Evolutionary conservation across 2,797 vertebrate species (phyloP), one percentile per base, ranked within the genome.

Genomic region (Gymnoscopelus braueri): DNA sequence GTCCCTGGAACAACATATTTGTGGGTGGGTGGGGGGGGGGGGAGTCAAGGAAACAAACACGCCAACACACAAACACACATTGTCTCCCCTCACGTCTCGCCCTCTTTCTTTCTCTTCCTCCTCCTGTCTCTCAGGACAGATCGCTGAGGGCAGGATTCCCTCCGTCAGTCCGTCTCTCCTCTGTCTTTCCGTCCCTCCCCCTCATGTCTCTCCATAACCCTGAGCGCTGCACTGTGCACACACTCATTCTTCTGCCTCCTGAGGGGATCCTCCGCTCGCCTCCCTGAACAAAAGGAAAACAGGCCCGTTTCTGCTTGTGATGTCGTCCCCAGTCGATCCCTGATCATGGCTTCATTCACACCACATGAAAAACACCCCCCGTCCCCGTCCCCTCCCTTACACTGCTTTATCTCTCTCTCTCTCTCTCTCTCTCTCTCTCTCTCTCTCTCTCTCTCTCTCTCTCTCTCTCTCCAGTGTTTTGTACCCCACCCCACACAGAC

Each of bases 241-340:
- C 52, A 13, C 3, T 50, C 64, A 44, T 15, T 48, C 14, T 47
- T n/a, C 35, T 53, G 23, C 63, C 52, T 72, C 79, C 67, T 32
- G 15, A 72, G 83, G 77, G 69, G 73, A 12, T 5, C 5, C 63
- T 35, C 39, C 4, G 11, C 26, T 62, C 56, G 60, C 57, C 65
- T 73, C 55, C 23, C 0, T 11, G 60, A 79, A 83, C 76, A 86
- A 82, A 44, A 82, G 63, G 65, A 53, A 73, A 52, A 63, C 52
- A 15, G 47, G 68, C 63, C 56, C 51, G 58, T 74, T 69, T 81
- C 67, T 75, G 60, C 53, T 70, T 77, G 77, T 53, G 55, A 74
- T 71, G 63, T 72, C 5, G 2, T 79, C 74, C 75, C 73, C 63
- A 74, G 79, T 69, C 61, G 2, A 60, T 69, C 67, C 19, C 67